Conservation (phyloP, 2,113 vertebrate genomes). For the Lutjanus erythropterus region DNA sequence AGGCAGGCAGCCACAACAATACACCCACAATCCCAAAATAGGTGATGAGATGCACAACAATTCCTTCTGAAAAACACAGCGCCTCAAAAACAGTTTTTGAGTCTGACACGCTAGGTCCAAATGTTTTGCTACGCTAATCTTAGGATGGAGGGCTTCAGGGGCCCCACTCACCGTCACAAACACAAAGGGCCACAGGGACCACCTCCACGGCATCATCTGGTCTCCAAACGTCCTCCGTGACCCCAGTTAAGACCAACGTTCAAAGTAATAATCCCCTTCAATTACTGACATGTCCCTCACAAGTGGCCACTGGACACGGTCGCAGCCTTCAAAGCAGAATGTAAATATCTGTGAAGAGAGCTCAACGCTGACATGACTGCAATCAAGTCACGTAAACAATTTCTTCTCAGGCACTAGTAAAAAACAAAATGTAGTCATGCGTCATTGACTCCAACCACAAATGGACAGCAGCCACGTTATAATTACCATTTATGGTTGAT, state of each 20-base stretch:
- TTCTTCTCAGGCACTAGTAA: slow-evolving; percentile 32
- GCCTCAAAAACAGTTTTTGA: not conserved
- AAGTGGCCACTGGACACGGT: slow-evolving; percentile 57
- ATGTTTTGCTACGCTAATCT: slow-evolving; percentile 42
- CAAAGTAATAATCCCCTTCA: slow-evolving; percentile 73
- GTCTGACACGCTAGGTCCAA: not conserved
- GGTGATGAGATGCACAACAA: slow-evolving; percentile 4
- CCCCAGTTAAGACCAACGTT: slow-evolving; percentile 35
- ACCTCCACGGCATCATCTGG: slow-evolving; percentile 54
- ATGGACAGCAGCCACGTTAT: slow-evolving; percentile 19
- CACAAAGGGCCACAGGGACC: slow-evolving; percentile 45
- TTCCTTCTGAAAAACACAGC: slow-evolving; percentile 3
- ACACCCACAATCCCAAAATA: slow-evolving; percentile 30
- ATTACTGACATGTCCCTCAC: slow-evolving; percentile 70
- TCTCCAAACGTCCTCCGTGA: slow-evolving; percentile 58
- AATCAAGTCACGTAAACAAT: not conserved
- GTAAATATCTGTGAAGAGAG: slow-evolving; percentile 39
- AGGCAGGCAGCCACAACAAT: slow-evolving; percentile 22
- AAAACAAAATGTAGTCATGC: slow-evolving; percentile 28
- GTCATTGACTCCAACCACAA: slow-evolving; percentile 34
- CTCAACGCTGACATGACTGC: not conserved
- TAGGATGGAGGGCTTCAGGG: slow-evolving; percentile 39
- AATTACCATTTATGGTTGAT: slow-evolving; percentile 82
- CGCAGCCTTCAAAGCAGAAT: slow-evolving; percentile 40
- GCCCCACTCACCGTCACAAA: slow-evolving; percentile 25